Percentiles rank a stretch among this genome's conserved stretches.
phyloP scores from a whole-genome alignment of 2,113 vertebrate genomes.

The Salminus brasiliensis region DNA sequence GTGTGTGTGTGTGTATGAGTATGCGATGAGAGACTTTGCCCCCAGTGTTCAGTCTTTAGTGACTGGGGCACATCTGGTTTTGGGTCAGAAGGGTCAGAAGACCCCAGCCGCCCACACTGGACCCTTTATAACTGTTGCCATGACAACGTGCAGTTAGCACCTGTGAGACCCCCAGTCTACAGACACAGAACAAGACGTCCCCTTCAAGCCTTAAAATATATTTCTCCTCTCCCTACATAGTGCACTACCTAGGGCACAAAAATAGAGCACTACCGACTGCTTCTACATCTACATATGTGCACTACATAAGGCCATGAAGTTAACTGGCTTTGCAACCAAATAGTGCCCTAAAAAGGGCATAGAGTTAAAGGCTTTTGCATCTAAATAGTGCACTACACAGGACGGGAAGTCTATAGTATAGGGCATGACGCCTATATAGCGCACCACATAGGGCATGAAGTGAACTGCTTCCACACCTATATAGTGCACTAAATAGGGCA shows the following conservation, averaged over 20 bases:
- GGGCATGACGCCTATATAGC: not conserved
- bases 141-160: conserved; percentile 46
- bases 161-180: conserved; percentile 48
- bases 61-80: conserved; percentile 54
- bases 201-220: not conserved
- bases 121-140: conserved; percentile 45
- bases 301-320: too few relatives aligned
- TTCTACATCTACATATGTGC: too few relatives aligned
- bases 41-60: conserved; percentile 9
- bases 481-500: not conserved
- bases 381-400: not conserved
- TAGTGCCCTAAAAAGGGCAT: not conserved
- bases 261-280: too few relatives aligned
- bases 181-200: too few relatives aligned
- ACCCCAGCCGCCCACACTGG: conserved; percentile 42
- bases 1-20: not conserved
- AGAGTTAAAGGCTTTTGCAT: not conserved
- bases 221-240: too few relatives aligned
- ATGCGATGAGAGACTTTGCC: conserved; percentile 5
- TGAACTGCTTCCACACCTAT: not conserved
- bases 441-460: not conserved
- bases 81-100: conserved; percentile 25
- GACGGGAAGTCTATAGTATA: not conserved
- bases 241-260: too few relatives aligned
- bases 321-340: too few relatives aligned